A percentile compares a stretch with the other conserved stretches of the same genome.
Evolutionary conservation across 2,888 invertebrate genomes (phyloP).

Genomic region (Melanostoma scalare): DNA sequence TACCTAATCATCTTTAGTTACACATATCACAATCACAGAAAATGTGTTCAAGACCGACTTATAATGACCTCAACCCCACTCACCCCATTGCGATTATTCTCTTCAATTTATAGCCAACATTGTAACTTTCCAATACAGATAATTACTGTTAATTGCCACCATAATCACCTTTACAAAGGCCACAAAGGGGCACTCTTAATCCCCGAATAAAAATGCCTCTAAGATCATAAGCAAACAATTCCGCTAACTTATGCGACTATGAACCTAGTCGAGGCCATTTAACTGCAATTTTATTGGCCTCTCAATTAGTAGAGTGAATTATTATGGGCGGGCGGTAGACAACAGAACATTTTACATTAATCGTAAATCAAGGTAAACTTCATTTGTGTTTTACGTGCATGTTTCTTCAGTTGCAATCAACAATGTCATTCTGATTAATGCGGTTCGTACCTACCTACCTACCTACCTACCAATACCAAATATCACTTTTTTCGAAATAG

Average conservation of each 20-base stretch:
- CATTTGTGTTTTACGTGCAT: constrained; percentile 29
- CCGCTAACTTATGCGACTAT: background rate
- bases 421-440: constrained; percentile 6
- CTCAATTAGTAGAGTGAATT: constrained; percentile 49
- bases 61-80: constrained; percentile 16
- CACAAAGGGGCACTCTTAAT: constrained; percentile 43
- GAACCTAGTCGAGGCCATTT: constrained; percentile 17
- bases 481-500: too few species aligned
- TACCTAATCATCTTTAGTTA: background rate
- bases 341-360: constrained; percentile 40
- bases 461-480: too few species aligned
- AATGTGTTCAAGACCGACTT: constrained; percentile 6
- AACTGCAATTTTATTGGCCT: constrained; percentile 51
- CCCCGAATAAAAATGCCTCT: constrained; percentile 46
- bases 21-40: background rate
- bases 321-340: constrained; percentile 46
- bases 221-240: constrained; percentile 12
- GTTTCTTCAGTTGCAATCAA: constrained; percentile 15
- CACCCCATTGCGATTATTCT: constrained; percentile 5
- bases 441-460: too few species aligned
- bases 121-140: constrained; percentile 27
- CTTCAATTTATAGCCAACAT: constrained; percentile 17
- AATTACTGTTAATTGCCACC: constrained; percentile 54
- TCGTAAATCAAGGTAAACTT: constrained; percentile 64
- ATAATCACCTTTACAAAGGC: constrained; percentile 35